phyloP scores from a whole-genome alignment of 1,140 invertebrate genomes.

The Drosophila cardini region DNA sequence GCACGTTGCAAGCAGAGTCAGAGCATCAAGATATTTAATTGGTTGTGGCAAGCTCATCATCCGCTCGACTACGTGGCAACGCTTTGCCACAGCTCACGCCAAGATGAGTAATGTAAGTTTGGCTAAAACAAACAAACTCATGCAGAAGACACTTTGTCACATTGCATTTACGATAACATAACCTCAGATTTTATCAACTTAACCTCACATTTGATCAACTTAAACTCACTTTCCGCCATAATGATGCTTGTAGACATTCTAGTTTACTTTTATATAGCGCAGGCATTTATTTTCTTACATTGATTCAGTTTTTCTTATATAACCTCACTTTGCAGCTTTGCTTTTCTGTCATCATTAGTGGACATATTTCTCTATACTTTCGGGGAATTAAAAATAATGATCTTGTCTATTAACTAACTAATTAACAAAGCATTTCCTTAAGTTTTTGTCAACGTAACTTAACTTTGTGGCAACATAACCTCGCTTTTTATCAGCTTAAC shows the following conservation, averaged over 20 bases:
- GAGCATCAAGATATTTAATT: slow-evolving; percentile 65
- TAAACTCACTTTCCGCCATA: too few species aligned
- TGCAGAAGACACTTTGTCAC: slow-evolving; percentile 1
- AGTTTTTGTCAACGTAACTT: slow-evolving; percentile 1
- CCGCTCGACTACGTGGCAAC: slow-evolving; percentile 31
- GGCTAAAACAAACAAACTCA: slow-evolving; percentile 4
- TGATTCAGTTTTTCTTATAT: too few species aligned
- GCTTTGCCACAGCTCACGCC: slow-evolving; percentile 38
- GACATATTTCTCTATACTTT: too few species aligned
- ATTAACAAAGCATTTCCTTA: neutral
- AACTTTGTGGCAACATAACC: neutral
- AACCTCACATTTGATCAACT: slow-evolving; percentile 3
- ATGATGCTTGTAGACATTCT: neutral
- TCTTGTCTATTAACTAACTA: too few species aligned
- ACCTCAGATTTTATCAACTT: slow-evolving; percentile 2
- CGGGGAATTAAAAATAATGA: too few species aligned
- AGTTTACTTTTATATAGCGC: neutral
- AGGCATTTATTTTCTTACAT: too few species aligned
- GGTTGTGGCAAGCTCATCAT: slow-evolving; percentile 69
- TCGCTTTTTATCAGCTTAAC: neutral
- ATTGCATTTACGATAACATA: slow-evolving; percentile 2
- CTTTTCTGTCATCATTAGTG: too few species aligned
- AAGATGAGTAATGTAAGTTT: slow-evolving; percentile 19
- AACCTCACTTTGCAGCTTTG: too few species aligned
- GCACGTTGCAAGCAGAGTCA: slow-evolving; percentile 45